phyloP scores from a whole-genome alignment of 30 jellyfish, hydroid and myxozoan species.

The Catostylus mosaicus region DNA sequence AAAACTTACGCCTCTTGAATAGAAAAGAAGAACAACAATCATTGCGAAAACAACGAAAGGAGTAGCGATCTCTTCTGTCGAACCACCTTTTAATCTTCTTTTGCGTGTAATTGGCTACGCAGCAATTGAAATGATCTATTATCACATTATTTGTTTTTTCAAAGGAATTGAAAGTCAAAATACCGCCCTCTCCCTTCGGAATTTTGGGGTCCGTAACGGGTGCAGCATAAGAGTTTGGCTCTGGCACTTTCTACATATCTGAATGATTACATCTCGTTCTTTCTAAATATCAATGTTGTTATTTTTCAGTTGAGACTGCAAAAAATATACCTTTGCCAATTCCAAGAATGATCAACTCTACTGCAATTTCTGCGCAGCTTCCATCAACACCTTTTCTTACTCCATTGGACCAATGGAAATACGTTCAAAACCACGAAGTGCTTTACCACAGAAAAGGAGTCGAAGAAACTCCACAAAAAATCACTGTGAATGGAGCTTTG shows the following conservation, averaged over 20 bases:
- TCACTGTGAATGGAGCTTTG: slow-evolving; percentile 4
- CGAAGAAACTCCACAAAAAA: background rate
- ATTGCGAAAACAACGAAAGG: background rate
- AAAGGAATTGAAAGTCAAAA: background rate
- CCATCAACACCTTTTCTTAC: slow-evolving; percentile 15
- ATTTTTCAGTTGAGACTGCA: slow-evolving; percentile 25
- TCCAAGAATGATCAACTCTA: slow-evolving; percentile 10
- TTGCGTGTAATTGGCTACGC: no score
- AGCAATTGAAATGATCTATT: no score
- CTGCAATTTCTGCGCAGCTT: background rate
- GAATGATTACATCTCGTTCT: background rate
- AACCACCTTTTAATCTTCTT: no score
- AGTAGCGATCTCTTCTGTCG: background rate
- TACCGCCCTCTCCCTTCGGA: background rate
- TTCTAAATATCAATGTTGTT: no score
- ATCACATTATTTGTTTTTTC: background rate
- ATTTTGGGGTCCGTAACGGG: background rate
- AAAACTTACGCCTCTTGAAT: background rate
- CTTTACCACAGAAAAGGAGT: slow-evolving; percentile 6
- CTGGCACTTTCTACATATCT: background rate
- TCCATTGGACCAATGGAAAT: slow-evolving; percentile 23
- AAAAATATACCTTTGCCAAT: slow-evolving; percentile 5
- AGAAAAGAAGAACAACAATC: background rate
- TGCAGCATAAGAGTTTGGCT: background rate
- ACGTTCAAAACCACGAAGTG: background rate